A percentile compares a stretch with the other conserved stretches of the same genome.
Evolutionary conservation across 2,888 invertebrate genomes (phyloP).

Genomic region (Tortrix viridana): DNA sequence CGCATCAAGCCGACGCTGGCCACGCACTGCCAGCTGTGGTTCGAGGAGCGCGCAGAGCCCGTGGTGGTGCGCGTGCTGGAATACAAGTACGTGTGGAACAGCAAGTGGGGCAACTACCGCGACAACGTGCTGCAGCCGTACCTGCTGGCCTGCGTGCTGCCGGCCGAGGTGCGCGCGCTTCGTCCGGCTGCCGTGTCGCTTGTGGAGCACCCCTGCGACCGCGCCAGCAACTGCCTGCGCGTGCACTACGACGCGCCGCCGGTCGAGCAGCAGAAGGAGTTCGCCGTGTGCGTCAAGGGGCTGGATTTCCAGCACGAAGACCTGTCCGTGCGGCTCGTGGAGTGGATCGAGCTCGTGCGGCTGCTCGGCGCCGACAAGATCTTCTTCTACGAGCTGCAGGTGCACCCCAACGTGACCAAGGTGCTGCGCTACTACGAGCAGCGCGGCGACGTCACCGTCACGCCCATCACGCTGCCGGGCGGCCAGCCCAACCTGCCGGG

Average conservation of each 20-base stretch:
- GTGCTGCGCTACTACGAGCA: conserved; percentile 88
- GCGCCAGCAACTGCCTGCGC: conserved; percentile 92
- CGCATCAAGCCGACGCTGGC: conserved; percentile 92
- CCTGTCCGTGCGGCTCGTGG: conserved; percentile 93
- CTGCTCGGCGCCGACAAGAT: conserved; percentile 96
- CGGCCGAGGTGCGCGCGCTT: conserved; percentile 87
- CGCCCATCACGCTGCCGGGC: conserved; percentile 93
- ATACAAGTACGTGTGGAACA: conserved; percentile 97
- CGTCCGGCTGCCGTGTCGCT: conserved; percentile 93
- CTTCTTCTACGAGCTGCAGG: conserved; percentile 94
- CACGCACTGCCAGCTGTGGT: conserved; percentile 96
- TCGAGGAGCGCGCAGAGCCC: conserved; percentile 92
- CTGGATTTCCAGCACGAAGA: conserved; percentile 97
- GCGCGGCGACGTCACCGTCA: conserved; percentile 88
- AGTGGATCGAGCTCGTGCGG: conserved; percentile 96
- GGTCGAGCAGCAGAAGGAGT: conserved; percentile 87
- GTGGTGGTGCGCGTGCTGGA: conserved; percentile 92
- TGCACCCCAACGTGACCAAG: conserved; percentile 96
- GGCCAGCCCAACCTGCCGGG: conserved; percentile 95
- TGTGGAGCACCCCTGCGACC: conserved; percentile 93
- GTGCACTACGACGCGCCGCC: conserved; percentile 91
- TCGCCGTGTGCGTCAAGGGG: conserved; percentile 97
- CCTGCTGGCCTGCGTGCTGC: conserved; percentile 94
- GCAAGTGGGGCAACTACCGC: conserved; percentile 97
- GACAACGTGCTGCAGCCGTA: conserved; percentile 96